Conservation (phyloP, 2,888 invertebrate genomes). For the Platyscelio sp. region DNA sequence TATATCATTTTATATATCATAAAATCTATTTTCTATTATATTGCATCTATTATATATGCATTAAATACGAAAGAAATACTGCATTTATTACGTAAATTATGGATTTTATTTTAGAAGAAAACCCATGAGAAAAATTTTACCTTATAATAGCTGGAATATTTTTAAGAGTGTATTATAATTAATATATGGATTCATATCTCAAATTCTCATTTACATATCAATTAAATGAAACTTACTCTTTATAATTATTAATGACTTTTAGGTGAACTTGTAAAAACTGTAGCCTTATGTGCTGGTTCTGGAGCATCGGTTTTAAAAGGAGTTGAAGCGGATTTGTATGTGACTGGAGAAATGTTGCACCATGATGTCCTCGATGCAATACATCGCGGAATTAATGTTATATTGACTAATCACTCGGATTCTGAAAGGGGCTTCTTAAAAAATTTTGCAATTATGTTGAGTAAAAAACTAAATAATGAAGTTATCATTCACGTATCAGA, state of each 20-base stretch:
- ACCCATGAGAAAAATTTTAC: no score
- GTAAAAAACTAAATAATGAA: slow-evolving; percentile 84
- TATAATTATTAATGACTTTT: no score
- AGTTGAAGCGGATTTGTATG: slow-evolving; percentile 91
- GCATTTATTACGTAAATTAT: no score
- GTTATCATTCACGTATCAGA: slow-evolving; percentile 90
- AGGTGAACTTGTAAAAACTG: slow-evolving; percentile 87
- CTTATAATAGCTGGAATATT: no score
- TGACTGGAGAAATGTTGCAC: slow-evolving; percentile 98
- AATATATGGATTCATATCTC: no score
- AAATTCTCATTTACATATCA: no score
- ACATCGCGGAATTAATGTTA: slow-evolving; percentile 92
- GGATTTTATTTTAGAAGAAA: no score
- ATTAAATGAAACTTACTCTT: background rate
- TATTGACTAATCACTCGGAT: slow-evolving; percentile 96
- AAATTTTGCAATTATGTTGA: slow-evolving; percentile 86
- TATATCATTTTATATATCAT: no score
- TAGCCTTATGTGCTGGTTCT: slow-evolving; percentile 96
- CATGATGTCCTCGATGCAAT: slow-evolving; percentile 96
- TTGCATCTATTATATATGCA: no score
- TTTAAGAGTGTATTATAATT: no score
- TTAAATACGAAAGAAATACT: no score
- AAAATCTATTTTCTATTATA: no score
- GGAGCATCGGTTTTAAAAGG: slow-evolving; percentile 92
- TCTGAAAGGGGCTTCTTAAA: slow-evolving; percentile 95